phyloP scores from a whole-genome alignment of 2,113 vertebrate genomes.

The Aegypius monachus region DNA sequence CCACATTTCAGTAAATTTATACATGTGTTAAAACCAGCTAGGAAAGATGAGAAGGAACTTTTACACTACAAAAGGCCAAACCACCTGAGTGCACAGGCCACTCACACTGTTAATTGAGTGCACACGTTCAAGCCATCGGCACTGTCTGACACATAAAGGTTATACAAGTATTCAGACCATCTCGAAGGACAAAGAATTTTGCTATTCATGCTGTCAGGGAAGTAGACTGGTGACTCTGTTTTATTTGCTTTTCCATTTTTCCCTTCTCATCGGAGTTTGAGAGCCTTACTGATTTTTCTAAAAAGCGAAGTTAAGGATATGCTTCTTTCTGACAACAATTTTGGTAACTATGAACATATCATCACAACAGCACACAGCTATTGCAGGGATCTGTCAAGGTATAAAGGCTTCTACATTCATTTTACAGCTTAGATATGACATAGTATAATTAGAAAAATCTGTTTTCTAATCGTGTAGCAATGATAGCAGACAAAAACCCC shows the following conservation, averaged over 20 bases:
- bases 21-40: neutral
- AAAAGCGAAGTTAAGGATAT: neutral
- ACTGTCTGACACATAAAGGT: rapidly evolving
- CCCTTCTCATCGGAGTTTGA: neutral
- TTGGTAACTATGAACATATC: neutral
- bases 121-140: neutral
- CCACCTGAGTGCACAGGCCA: neutral
- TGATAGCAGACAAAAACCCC: neutral
- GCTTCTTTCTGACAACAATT: neutral
- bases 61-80: neutral
- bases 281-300: neutral
- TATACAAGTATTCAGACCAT: neutral
- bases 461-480: neutral
- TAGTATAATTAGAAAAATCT: neutral
- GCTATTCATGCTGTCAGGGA: neutral
- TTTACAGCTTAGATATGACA: neutral
- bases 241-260: neutral
- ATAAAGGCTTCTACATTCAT: neutral
- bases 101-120: neutral
- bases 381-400: neutral
- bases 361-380: neutral
- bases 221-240: neutral
- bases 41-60: neutral
- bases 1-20: neutral
- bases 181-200: neutral